These are phyloP conservation scores for Pemphigus obesinymphae DNA, from an alignment of 1,140 invertebrate species.

Conservation along the genomic window DNA sequence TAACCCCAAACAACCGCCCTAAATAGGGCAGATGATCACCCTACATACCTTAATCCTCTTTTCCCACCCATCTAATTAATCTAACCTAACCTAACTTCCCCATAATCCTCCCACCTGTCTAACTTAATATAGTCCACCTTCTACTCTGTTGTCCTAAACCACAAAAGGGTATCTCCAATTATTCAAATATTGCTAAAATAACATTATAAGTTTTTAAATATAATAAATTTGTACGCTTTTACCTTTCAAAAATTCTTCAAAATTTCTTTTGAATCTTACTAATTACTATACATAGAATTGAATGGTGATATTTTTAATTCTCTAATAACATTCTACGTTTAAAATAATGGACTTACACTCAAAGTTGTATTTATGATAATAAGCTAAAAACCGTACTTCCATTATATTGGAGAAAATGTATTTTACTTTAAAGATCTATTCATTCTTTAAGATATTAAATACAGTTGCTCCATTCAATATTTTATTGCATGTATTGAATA, in stretches of 20 bases:
- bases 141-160: not conserved
- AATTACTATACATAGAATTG: not conserved
- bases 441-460: not conserved
- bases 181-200: not conserved
- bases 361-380: not conserved
- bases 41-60: no score
- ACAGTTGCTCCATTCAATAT: not conserved
- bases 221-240: not conserved
- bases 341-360: not conserved
- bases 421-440: not conserved
- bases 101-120: no score
- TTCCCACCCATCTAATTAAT: no score
- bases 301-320: not conserved
- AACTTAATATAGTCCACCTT: no score
- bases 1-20: no score
- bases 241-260: not conserved
- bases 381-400: not conserved
- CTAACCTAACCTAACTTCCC: no score
- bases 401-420: not conserved
- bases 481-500: not conserved
- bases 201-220: not conserved
- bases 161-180: not conserved
- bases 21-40: no score
- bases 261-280: not conserved
- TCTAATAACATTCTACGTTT: not conserved